Base-by-base conservation (phyloP, 2,888 invertebrate species). In the Euclidia mi region DNA sequence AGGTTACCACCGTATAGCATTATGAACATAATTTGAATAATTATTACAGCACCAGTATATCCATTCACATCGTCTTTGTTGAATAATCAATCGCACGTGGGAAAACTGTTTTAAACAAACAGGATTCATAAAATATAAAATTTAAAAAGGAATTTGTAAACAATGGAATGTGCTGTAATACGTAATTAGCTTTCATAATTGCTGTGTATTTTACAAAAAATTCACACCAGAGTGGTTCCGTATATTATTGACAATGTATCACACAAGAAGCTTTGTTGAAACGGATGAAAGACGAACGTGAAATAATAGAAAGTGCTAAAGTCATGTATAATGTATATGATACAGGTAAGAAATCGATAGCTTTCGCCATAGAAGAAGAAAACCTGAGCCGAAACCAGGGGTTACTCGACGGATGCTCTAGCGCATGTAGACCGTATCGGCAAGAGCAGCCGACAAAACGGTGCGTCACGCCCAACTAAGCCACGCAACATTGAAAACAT, bases 391-490 rank as follows among this genome's bases (percentile, higher is more conserved):
- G 76, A 89, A 87, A 84, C 84, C 84, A 81, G 82, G 86, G 89
- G 89, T 90, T 86, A 84, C 78, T 73, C 83, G 81, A 75, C 86
- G 88, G 90, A 91, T 91, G 82, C 84, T 82, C 73, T 53, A 69
- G 61, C 79, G 87, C 88, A 92, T 93, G 79, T 92, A 93, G 93
- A 94, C 93, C 93, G 93, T 87, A 88, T 91, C 91, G 87, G 82
- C 86, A 89, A 89, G 87, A 88, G 85, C 82, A 83, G 82, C 83
- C 85, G 88, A 90, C 90, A 91, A 91, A 93, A 90, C 88, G 88
- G 81, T 79, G 82, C 87, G 89, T 93, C 89, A 92, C 90, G 90
- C 90, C 84, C 78, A 91, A 91, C 88, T 86, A 87, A 86, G 71
- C 84, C 85, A 89, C 87, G 88, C 88, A 86, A 89, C 80, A 74